Percentiles rank a stretch among this genome's conserved stretches.
Conservation (phyloP, 1,140 invertebrate species). For the Nylanderia fulva region DNA sequence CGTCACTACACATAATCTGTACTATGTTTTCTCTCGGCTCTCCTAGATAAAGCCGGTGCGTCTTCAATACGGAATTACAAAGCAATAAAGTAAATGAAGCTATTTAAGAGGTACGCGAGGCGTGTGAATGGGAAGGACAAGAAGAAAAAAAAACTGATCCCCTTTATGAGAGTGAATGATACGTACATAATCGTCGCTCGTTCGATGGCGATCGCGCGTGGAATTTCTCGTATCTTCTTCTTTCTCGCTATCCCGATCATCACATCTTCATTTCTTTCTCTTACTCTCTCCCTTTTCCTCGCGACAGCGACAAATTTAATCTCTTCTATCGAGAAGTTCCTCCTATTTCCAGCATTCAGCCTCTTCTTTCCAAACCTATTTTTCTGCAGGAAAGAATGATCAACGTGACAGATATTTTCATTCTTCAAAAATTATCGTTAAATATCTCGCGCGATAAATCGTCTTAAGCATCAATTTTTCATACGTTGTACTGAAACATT, state of each 20-base stretch:
- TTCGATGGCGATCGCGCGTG: constrained; percentile 24
- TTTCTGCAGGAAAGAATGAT: background rate
- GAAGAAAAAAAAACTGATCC: constrained; percentile 41
- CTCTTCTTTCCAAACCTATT: background rate
- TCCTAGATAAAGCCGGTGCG: constrained; percentile 68
- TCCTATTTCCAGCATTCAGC: constrained; percentile 15
- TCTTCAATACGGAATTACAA: constrained; percentile 85
- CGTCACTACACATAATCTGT: constrained; percentile 60
- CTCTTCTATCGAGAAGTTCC: constrained; percentile 37
- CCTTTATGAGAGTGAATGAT: constrained; percentile 54
- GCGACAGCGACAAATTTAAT: constrained; percentile 45
- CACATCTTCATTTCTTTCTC: background rate
- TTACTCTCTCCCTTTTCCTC: background rate
- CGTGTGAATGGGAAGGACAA: constrained; percentile 66
- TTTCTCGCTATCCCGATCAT: constrained; percentile 46
- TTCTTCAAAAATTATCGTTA: background rate
- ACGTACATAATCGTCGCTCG: constrained; percentile 19
- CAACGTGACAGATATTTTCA: constrained; percentile 13
- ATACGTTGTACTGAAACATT: background rate
- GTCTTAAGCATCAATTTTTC: constrained; percentile 4
- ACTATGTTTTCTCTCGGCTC: constrained; percentile 77
- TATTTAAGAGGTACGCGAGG: constrained; percentile 73
- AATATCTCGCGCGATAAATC: constrained; percentile 18
- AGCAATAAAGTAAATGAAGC: constrained; percentile 83
- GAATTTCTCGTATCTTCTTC: constrained; percentile 53